Evolutionary conservation across 2,797 vertebrate genomes (phyloP), one percentile per base, ranked within the genome.

Genomic region (Melanotaenia maccullochi): DNA sequence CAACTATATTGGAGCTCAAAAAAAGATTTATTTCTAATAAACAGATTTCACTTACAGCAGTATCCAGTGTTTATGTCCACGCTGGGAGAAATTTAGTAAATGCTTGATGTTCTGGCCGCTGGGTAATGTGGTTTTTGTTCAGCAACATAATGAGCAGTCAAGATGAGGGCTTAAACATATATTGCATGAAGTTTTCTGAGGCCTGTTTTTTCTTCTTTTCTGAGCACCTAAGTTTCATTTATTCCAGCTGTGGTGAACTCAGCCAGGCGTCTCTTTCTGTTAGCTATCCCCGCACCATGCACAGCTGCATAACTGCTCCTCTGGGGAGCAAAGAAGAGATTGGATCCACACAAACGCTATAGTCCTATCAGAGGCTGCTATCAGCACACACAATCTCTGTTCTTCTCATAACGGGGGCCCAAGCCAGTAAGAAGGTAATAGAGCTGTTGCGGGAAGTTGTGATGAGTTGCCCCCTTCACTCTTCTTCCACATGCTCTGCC

Each of bases 161-260:
- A 65, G 57, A 76, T 33, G 16, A 68, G 55, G 24, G 28, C 49
- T 63, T 54, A 13, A 42, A 28, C 65, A 40, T 36, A 71, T 68
- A 76, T 64, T 60, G 5, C 12, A 18, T 25, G 6, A 69, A 25
- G 60, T 64, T 76, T 75, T 68, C 75, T 42, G 62, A 58, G 58
- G 42, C 65, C 61, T 65, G 20, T 59, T 18, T 24, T 60, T 55
- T 38, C 59, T 35, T 68, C 47, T 66, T 64, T 55, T 30, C 28
- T 65, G 13, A 65, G 28, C 60, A 52, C 56, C 47, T 84, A 61
- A 52, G 55, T 80, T 87, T 89, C 85, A 88, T 85, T 86, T 70
- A 83, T 83, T 79, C 79, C 84, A 87, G 87, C 82, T 87, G 83
- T 85, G 79, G 52, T 75, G 65, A 73, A 78, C 64, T 72, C 69